phyloP scores from a whole-genome alignment of 2,113 vertebrate genomes.

The Glaucomys volans region DNA sequence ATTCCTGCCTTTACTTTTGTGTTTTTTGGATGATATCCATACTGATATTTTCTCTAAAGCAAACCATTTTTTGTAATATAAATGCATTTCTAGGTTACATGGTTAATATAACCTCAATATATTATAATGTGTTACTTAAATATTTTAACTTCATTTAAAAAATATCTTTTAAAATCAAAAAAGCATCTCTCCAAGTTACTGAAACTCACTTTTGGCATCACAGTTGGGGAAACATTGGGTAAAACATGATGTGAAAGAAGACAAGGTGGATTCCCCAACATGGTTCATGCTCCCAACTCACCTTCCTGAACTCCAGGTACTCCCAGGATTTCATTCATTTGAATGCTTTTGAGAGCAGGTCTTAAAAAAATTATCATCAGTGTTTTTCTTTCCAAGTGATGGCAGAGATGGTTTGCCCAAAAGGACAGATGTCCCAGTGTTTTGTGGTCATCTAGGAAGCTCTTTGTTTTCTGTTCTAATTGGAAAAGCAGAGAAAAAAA shows the following conservation, averaged over 20 bases:
- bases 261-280: rapidly evolving
- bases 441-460: neutral
- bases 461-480: slow-evolving; percentile 4
- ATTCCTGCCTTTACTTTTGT: neutral
- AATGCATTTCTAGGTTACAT: neutral
- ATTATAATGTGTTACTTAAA: neutral
- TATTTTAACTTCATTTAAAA: neutral
- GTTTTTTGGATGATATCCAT: rapidly evolving
- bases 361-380: neutral
- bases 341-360: neutral
- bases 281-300: rapidly evolving
- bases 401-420: neutral
- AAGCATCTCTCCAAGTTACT: neutral
- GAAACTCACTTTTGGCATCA: neutral
- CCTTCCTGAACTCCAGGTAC: neutral
- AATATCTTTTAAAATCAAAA: neutral
- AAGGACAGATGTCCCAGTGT: rapidly evolving
- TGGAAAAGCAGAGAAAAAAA: neutral
- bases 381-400: neutral
- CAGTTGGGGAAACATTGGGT: neutral
- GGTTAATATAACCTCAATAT: neutral
- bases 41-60: neutral
- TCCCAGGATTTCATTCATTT: neutral
- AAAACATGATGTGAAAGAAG: neutral
- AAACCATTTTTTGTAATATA: neutral